Evolutionary conservation across 2,797 vertebrate species (phyloP).

Genomic region (Emys orbicularis): DNA sequence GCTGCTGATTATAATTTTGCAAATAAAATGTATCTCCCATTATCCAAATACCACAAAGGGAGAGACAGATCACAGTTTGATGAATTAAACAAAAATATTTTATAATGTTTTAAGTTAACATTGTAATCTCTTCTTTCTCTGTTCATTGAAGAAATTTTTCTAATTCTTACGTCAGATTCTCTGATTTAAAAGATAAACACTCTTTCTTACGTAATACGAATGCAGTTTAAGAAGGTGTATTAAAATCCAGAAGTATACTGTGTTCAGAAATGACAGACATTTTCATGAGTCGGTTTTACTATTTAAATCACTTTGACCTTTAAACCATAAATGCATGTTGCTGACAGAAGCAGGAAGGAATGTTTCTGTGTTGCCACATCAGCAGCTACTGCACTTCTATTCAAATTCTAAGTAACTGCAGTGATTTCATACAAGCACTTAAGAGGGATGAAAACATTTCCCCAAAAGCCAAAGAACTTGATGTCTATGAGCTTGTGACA

Average conservation of each 20-base stretch:
- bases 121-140: neutral
- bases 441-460: neutral
- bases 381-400: slow-evolving; percentile 50
- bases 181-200: neutral
- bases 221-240: neutral
- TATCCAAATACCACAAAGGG: too few species aligned
- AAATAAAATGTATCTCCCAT: neutral
- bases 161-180: neutral
- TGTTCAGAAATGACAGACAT: neutral
- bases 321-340: slow-evolving; percentile 58
- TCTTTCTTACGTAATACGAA: neutral
- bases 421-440: neutral
- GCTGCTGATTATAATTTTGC: neutral
- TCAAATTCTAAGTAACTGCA: slow-evolving; percentile 21
- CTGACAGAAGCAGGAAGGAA: slow-evolving; percentile 71
- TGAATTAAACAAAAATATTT: neutral
- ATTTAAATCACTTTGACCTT: slow-evolving; percentile 72
- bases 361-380: slow-evolving; percentile 74
- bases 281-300: slow-evolving; percentile 27
- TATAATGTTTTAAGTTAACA: neutral
- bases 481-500: neutral
- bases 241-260: neutral
- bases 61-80: neutral
- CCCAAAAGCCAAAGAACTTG: neutral
- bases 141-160: neutral